Base-by-base conservation (phyloP, 2,113 vertebrate genomes). In the Eulemur macaco region DNA sequence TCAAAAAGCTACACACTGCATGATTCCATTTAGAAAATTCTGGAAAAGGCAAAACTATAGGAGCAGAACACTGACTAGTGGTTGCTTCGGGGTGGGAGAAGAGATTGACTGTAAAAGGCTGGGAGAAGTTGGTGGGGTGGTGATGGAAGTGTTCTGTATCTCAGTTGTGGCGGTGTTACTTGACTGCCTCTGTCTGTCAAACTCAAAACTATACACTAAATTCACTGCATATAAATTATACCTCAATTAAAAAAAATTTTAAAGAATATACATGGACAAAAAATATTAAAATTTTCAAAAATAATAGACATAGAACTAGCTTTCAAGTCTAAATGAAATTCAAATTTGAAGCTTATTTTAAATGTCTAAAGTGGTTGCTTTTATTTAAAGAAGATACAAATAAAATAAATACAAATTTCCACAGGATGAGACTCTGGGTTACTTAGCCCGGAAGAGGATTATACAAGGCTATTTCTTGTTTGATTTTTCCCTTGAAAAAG, bases 61-160 rank as follows among this genome's bases (percentile, higher is more conserved):
- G 37, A 37, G 88, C 60, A 84, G 60, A 77, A 78, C 45, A 56
- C 5, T 50, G 45, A 29, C 37, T 12, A 7, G 17, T 13, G 29
- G 47, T 76, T 21, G 18, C 29, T 66, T 42, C 27, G 8, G 31
- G 9, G 54, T 27, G 20, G 11, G 27, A 39, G 45, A 73, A 77
- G 37, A 8, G 8, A 47, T 7, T 47, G 42, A 45, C 54, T 27
- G 9, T 73, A 39, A 60, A 52, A 21, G 5, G 18, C 12, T 39
- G 69, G 64, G 17, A 74, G 82, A 34, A 63, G 31, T 27, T 5
- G 52, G 45, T 25, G 27, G 15, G 45, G 9, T 29, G 5, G 37
- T 20, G 31, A 45, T 1, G 2, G 11, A 17, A 1, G 1, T 39
- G 0, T 7, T 78, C 23, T 2, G 2, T 34, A 2, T 15, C 31